Evolutionary conservation across 2,888 invertebrate genomes (phyloP).

Genomic region (Emmelina monodactyla): DNA sequence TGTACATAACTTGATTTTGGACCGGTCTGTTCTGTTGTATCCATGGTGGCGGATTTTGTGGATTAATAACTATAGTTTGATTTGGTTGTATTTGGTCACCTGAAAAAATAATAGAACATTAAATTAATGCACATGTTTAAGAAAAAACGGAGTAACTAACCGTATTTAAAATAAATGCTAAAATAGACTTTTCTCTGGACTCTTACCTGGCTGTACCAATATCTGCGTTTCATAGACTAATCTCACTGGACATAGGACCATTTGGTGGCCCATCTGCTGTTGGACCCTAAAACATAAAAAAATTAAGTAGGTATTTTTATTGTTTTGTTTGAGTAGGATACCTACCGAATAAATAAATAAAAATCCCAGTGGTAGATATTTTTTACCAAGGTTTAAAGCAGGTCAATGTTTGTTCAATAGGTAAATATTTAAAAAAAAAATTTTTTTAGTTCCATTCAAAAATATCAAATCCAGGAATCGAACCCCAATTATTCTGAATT

Average conservation of each 20-base stretch:
- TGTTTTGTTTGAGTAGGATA: no score
- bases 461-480: no score
- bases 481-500: no score
- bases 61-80: conserved; percentile 43
- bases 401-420: no score
- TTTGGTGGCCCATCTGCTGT: conserved; percentile 30
- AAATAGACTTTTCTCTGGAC: background rate
- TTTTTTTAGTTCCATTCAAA: no score
- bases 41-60: conserved; percentile 55
- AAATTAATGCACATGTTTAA: background rate
- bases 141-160: background rate
- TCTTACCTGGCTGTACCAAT: conserved; percentile 41
- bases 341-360: no score
- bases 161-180: background rate
- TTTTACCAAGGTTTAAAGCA: no score
- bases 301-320: no score
- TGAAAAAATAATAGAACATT: no score
- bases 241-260: conserved; percentile 47
- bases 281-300: conserved; percentile 18
- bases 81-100: conserved; percentile 45
- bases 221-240: conserved; percentile 50
- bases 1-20: conserved; percentile 43
- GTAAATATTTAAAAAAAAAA: no score
- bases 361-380: no score
- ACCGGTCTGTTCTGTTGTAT: conserved; percentile 33